Percentiles rank a stretch among this genome's conserved stretches.
These are phyloP conservation scores for Cervus canadensis DNA, from an alignment of 2,113 vertebrate genomes.

Conservation along the genomic window DNA sequence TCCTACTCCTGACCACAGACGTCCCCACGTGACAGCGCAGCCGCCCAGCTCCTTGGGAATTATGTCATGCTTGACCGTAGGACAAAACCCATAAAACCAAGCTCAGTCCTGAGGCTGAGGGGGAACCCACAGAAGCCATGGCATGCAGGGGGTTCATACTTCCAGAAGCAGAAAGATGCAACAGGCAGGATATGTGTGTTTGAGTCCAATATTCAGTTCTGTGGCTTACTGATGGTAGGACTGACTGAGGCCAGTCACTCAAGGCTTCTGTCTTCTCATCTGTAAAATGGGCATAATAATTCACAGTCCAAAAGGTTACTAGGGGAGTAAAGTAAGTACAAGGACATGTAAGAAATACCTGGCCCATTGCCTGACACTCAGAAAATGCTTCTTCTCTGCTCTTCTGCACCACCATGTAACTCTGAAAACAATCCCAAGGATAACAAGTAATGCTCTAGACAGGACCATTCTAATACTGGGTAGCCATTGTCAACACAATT, in stretches of 20 bases:
- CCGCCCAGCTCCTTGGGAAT: accelerated
- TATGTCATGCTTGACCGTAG: accelerated
- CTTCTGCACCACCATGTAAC: neutral
- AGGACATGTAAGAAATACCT: neutral
- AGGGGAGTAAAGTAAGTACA: neutral
- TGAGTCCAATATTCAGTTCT: neutral
- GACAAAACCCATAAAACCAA: accelerated
- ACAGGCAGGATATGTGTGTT: accelerated
- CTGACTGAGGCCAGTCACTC: neutral
- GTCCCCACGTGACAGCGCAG: neutral
- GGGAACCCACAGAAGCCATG: accelerated
- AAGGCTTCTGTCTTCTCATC: neutral
- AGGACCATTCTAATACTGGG: neutral
- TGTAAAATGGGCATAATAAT: neutral
- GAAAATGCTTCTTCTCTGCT: neutral
- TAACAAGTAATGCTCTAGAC: neutral
- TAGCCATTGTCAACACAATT: neutral
- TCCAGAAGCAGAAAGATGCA: neutral
- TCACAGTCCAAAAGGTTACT: neutral
- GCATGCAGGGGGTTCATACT: accelerated
- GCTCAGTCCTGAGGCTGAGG: no score
- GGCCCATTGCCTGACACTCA: neutral
- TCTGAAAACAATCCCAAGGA: neutral
- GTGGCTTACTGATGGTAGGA: neutral
- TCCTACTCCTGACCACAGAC: neutral